Evolutionary conservation across 2,113 vertebrate genomes (phyloP), one percentile per base, ranked within the genome.

Genomic region (Corythaixoides concolor): DNA sequence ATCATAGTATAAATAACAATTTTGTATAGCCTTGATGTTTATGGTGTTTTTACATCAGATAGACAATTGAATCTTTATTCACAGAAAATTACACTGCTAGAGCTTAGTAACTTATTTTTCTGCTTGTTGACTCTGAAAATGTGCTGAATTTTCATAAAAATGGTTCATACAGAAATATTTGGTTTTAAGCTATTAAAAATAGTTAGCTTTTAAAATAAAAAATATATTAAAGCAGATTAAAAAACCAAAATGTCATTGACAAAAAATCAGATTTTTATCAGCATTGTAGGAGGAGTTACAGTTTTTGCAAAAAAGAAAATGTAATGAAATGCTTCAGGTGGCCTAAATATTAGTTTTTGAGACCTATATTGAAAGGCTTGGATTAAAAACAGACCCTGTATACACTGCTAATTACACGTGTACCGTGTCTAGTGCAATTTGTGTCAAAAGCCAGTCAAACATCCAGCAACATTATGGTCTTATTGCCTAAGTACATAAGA

Each of bases 371-470:
- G 72, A 78, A 85, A 74, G 11, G 15, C 41, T 81, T 60, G 73
- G 56, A 56, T 79, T 84, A 88, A 75, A 95, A 64, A 2, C 23
- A 66, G 89, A 82, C 49, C 43, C 81, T 50, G 22, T 43, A 43
- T 67, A 47, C 72, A 35, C 43, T 92, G 90, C 75, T 87, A 92
- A 80, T 72, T 79, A 83, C 60, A 49, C 45, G 27, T 35, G 60
- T 89, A 37, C 55, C 13, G 2, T 41, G 45, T 64, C 94, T 86
- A 30, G 26, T 8, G 13, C 88, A 95, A 93, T 94, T 88, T 80
- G 37, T 89, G 55, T 20, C 83, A 94, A 94, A 88, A 95, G 14
- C 62, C 78, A 84, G 81, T 69, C 69, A 63, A 93, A 79, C 56
- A 77, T 30, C 50, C 62, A 69, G 85, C n/a, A 68, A 35, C n/a